Evolutionary conservation across 2,888 invertebrate genomes (phyloP).

Genomic region (Cheilosia urbana): DNA sequence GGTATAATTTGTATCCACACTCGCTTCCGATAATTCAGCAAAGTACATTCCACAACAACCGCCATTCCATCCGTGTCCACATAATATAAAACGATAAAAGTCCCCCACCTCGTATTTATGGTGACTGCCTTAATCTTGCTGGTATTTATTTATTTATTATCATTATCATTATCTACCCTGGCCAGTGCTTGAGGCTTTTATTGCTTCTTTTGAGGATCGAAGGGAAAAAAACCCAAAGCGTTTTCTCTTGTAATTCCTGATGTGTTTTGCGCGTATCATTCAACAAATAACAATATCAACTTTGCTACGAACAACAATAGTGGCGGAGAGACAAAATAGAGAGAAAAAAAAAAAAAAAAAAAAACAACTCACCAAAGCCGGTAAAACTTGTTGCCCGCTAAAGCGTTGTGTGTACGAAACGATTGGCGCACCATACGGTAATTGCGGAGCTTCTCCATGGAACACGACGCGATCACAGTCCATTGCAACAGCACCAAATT

Average conservation of each 20-base stretch:
- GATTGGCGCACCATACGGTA: constrained; percentile 92
- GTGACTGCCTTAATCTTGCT: constrained; percentile 55
- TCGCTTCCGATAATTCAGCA: constrained; percentile 43
- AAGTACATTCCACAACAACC: constrained; percentile 44
- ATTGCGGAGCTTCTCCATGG: constrained; percentile 89
- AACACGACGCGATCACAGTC: constrained; percentile 94
- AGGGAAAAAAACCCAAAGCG: constrained; percentile 11
- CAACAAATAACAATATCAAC: constrained; percentile 37
- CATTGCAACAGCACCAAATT: constrained; percentile 87
- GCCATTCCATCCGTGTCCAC: constrained; percentile 35
- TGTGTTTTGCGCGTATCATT: constrained; percentile 1
- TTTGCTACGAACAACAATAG: constrained; percentile 10
- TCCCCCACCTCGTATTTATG: constrained; percentile 24
- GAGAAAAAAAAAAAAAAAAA: constrained; percentile 20
- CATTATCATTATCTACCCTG: constrained; percentile 40
- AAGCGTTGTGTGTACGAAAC: constrained; percentile 91
- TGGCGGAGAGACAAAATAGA: constrained; percentile 11
- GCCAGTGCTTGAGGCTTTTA: constrained; percentile 20
- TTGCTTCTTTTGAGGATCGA: constrained; percentile 11
- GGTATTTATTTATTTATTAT: constrained; percentile 35
- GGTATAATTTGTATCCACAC: constrained; percentile 27
- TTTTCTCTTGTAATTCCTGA: constrained; percentile 54
- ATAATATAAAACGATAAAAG: constrained; percentile 23
- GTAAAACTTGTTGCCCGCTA: constrained; percentile 92
- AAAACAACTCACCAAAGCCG: constrained; percentile 87